Base-by-base conservation (phyloP, 1,140 invertebrate species). In the Drosophila ogumai region DNA sequence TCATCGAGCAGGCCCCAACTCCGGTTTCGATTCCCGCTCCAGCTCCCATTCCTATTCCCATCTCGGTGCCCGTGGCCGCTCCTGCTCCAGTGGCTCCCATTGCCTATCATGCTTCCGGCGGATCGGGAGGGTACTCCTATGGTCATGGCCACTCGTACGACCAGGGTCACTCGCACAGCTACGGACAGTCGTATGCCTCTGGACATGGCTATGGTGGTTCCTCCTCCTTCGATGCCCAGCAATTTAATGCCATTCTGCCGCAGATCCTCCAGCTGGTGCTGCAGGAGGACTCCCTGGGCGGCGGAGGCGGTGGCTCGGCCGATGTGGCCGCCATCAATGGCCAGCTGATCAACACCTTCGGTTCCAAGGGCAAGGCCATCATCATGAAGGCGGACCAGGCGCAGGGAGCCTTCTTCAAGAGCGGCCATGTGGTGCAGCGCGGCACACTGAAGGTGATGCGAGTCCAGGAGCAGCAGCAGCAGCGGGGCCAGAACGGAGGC, bases 231-330 rank as follows among this genome's bases (percentile, higher is more conserved):
- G 58, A 77, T 47, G 28, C 65, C 57, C 59, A 75, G 25, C 85
- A 90, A 50, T 43, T 91, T 25, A 79, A 90, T 5, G 59, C 76
- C 46, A 87, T 91, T 22, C 55, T 91, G 72, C 90, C 90, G 5
- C 90, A 91, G 72, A 91, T 91, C 44, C 60, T 91, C 1, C 90
- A 91, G 56, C 31, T 91, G 41, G 82, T 91, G 22, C 59, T 91
- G 46, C 81, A 91, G 43, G 90, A 91, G 34, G 82, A 91, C 43
- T 64, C 81, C 0, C 10, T 67, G n/a, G 73, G 81, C 32, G 72
- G 76, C 13, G 68, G 56, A 3, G 79, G 65, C 6, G 82, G 72
- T 9, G 73, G 71, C 12, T 64, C 77, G 19, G 60, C 68, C 41
- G 68, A 79, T 57, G 65, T 84, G 58, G 82, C 67, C 25, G 87